Evolutionary conservation across 2,797 vertebrate species (phyloP).

Genomic region (Galagoides demidoff): DNA sequence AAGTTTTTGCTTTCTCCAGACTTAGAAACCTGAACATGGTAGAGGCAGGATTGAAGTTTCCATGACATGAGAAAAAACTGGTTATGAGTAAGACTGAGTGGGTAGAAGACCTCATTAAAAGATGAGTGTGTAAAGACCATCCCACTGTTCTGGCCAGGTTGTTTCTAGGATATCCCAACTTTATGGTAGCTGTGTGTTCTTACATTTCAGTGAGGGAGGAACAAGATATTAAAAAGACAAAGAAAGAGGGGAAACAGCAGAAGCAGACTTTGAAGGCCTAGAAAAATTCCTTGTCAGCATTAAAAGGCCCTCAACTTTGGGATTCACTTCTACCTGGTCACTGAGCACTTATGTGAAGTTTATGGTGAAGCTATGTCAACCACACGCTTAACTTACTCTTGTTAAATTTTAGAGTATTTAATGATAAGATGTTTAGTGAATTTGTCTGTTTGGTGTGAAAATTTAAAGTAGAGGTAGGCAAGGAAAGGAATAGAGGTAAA

Average conservation of each 20-base stretch:
- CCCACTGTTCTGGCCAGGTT: not conserved
- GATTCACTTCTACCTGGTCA: not conserved
- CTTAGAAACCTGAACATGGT: not conserved
- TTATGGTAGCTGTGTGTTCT: not conserved
- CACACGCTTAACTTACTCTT: not conserved
- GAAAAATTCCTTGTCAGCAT: not conserved
- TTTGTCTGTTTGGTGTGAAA: not conserved
- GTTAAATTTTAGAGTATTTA: conserved; percentile 21
- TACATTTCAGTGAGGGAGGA: not conserved
- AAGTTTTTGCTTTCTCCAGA: conserved; percentile 45
- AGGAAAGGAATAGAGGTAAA: conserved; percentile 6
- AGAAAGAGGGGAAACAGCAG: not conserved
- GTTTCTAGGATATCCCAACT: not conserved
- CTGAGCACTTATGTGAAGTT: not conserved
- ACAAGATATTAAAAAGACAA: not conserved
- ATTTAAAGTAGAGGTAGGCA: conserved; percentile 19
- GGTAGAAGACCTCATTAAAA: not conserved
- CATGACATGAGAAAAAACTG: not conserved
- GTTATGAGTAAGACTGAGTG: conserved; percentile 9
- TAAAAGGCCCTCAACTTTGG: not conserved
- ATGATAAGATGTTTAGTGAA: not conserved
- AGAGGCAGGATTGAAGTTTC: conserved; percentile 18
- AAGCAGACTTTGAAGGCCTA: not conserved
- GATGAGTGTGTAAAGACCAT: not conserved
- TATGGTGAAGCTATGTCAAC: not conserved